Base-by-base conservation (phyloP, 2,888 invertebrate species). In the Agonopterix heracliana region DNA sequence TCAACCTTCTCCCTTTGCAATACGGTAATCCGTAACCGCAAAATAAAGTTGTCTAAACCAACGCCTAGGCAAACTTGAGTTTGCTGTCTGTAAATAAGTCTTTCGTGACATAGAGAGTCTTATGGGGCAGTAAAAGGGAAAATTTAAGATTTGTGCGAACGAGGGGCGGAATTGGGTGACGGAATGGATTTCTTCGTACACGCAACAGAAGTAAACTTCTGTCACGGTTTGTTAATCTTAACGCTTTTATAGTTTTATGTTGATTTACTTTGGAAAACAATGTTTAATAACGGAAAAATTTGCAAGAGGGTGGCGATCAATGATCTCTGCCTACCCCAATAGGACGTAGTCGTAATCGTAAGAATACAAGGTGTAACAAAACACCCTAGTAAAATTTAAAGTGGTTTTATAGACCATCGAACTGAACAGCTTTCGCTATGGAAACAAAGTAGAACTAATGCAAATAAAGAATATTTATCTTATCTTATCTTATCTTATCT, bases 201-300 rank as follows among this genome's bases (percentile, higher is more conserved):
- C 81, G 85, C 83, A 81, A 83, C 78, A 78, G 74, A 74, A 81
- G 77, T 75, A 75, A 82, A 82, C 77, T 82, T 84, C 76, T 76
- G 82, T 77, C 74, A 82, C 68, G 80, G 80, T 81, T 82, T 83
- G 81, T 79, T 80, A 81, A 77, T 82, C 72, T 78, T 78, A 67
- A 72, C 73, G 68, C 70, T 74, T 76, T 69, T 14, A 13, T 63
- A 76, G 78, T 78, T 80, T 74, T 66, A 65, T 12, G 68, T 68
- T 74, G 64, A 71, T 74, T 72, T 49, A 50, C 55, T 52, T 38
- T 10, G 3, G 9, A 38, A 38, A 38, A 26, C 3, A 26, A 26
- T 26, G 26, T 26, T 26, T 26, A 26, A 1, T 5, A 17, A 17
- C 17, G 17, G 17, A 26, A 26, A 26, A 26, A 26, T 5, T 26